Evolutionary conservation across 1,140 invertebrate species (phyloP).

Genomic region (Bombus vancouverensis): DNA sequence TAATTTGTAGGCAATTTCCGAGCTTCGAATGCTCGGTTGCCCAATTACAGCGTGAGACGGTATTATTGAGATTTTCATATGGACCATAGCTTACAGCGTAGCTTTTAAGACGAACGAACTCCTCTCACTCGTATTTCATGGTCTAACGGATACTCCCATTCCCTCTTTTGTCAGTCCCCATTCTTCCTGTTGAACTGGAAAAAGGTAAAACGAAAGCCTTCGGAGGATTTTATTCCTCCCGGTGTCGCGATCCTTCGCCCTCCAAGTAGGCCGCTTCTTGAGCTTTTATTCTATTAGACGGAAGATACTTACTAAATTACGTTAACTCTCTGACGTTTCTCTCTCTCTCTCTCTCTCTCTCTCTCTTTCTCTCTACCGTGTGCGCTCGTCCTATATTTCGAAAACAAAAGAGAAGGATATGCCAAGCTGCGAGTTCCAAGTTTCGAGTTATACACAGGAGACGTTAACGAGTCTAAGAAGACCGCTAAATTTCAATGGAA

Average conservation of each 20-base stretch:
- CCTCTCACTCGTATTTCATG: conserved; percentile 15
- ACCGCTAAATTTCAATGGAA: conserved; percentile 27
- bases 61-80: conserved; percentile 62
- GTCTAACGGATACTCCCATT: conserved; percentile 31
- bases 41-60: conserved; percentile 45
- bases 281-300: conserved; percentile 42
- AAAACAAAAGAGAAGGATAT: conserved; percentile 8
- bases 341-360: background rate
- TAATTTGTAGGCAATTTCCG: conserved; percentile 57
- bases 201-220: background rate
- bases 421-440: background rate
- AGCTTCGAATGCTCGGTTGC: conserved; percentile 39
- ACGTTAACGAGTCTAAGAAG: conserved; percentile 1
- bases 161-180: background rate
- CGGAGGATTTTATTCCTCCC: conserved; percentile 1
- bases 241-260: conserved; percentile 12
- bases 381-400: conserved; percentile 15
- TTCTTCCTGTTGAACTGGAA: background rate
- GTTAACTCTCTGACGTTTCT: conserved; percentile 28
- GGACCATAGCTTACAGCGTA: conserved; percentile 28
- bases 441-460: background rate
- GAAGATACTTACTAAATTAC: conserved; percentile 47
- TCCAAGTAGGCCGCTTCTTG: conserved; percentile 29
- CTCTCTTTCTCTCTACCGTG: background rate
- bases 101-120: conserved; percentile 18